A percentile compares a stretch with the other conserved stretches of the same genome.
Evolutionary conservation across 2,113 vertebrate species (phyloP).

Genomic region (Phaethon lepturus): DNA sequence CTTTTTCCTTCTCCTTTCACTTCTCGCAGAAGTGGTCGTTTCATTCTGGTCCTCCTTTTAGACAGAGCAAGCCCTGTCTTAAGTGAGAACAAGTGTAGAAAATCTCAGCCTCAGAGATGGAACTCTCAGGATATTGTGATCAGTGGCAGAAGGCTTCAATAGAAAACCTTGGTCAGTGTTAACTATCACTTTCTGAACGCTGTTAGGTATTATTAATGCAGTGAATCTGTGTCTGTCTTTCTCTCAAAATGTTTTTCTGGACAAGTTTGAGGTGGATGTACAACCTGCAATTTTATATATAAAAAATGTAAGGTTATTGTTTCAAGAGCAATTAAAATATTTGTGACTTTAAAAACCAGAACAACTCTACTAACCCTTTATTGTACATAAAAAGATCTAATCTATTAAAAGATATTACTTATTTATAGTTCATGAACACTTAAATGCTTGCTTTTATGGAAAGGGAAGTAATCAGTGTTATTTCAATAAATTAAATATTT

Average conservation of each 20-base stretch:
- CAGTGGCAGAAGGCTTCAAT: neutral
- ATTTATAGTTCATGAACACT: neutral
- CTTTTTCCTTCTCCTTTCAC: neutral
- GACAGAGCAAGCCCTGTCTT: neutral
- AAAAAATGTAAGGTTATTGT: neutral
- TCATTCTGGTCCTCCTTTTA: neutral
- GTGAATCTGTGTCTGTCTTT: neutral
- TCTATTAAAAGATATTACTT: neutral
- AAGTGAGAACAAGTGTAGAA: neutral
- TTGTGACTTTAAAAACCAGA: neutral
- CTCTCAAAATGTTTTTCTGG: neutral
- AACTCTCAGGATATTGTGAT: neutral
- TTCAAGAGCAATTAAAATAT: neutral
- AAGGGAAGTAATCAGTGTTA: neutral
- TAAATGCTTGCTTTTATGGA: neutral
- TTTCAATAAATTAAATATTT: constrained; percentile 25
- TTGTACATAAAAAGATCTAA: neutral
- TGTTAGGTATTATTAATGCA: neutral
- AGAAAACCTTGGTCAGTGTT: neutral
- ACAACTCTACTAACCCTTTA: neutral
- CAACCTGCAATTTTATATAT: neutral
- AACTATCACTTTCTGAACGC: neutral
- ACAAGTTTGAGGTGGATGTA: neutral
- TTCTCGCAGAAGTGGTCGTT: neutral
- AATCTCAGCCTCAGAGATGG: neutral